Percentiles rank a stretch among this genome's conserved stretches.
Conservation (phyloP, 2,113 vertebrate genomes). For the Lepidothrix coronata region DNA sequence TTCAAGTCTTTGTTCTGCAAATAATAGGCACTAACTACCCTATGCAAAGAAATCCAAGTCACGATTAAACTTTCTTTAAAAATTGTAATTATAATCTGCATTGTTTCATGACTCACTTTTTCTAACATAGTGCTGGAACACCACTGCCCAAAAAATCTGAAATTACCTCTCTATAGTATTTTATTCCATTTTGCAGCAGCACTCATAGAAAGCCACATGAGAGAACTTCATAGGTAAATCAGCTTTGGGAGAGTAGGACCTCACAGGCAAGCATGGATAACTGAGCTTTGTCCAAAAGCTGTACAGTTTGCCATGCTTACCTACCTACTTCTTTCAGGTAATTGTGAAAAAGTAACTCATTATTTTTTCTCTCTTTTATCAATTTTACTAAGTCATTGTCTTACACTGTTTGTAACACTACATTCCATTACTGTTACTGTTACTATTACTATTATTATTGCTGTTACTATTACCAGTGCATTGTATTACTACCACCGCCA, state of each 20-base stretch:
- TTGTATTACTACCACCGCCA: not conserved
- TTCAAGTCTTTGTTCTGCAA: conserved; percentile 33
- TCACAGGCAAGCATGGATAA: not conserved
- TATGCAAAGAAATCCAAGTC: not conserved
- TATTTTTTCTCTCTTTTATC: not conserved
- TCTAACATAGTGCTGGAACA: not conserved
- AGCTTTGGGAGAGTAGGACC: not conserved
- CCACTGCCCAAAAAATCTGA: not conserved
- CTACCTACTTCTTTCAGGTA: not conserved
- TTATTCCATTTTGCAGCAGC: not conserved
- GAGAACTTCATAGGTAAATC: not conserved
- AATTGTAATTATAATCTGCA: not conserved
- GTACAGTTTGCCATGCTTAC: not conserved
- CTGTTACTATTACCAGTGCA: not conserved
- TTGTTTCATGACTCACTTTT: not conserved
- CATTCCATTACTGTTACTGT: not conserved
- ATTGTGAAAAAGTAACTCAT: not conserved
- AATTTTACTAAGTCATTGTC: not conserved
- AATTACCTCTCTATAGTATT: not conserved
- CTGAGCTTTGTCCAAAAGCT: not conserved
- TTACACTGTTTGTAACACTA: not conserved
- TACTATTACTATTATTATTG: not conserved
- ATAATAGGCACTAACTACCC: conserved; percentile 18
- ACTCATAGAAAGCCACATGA: not conserved
- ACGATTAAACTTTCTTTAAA: not conserved